Evolutionary conservation across 2,113 vertebrate genomes (phyloP).

Genomic region (Pipra filicauda): DNA sequence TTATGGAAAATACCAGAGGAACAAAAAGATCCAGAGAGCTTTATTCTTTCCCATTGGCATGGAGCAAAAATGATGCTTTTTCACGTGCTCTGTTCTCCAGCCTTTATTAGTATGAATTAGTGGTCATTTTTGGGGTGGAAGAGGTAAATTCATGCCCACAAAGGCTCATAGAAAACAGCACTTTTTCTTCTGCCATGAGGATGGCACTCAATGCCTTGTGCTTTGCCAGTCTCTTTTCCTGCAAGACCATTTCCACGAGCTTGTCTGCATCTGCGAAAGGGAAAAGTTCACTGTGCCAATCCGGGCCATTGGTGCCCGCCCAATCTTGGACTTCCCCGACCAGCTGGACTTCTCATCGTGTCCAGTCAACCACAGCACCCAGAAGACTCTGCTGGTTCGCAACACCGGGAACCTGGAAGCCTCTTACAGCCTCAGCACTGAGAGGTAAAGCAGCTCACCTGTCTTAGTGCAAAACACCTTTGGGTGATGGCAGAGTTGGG

Average conservation of each 20-base stretch:
- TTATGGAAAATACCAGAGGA: neutral
- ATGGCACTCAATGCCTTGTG: neutral
- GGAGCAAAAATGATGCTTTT: neutral
- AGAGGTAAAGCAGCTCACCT: slow-evolving; percentile 66
- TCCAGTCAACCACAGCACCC: slow-evolving; percentile 79
- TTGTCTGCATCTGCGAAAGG: slow-evolving; percentile 79
- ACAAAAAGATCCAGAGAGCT: neutral
- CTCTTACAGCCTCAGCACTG: slow-evolving; percentile 73
- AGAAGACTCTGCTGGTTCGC: slow-evolving; percentile 79
- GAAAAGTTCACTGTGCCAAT: slow-evolving; percentile 83
- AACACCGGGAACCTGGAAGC: slow-evolving; percentile 81
- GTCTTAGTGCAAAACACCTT: neutral
- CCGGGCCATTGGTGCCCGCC: slow-evolving; percentile 77
- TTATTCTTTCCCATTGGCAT: neutral
- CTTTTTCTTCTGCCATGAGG: neutral
- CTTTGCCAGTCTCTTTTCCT: neutral
- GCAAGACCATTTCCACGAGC: slow-evolving; percentile 83
- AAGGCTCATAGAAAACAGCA: neutral
- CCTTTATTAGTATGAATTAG: neutral
- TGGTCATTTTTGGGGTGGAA: neutral
- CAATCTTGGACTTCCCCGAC: slow-evolving; percentile 84
- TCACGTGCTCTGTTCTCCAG: neutral
- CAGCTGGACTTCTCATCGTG: slow-evolving; percentile 78
- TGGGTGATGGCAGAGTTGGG: neutral
- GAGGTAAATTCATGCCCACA: neutral